Evolutionary conservation across 2,113 vertebrate genomes (phyloP).

Genomic region (Macrotus californicus): DNA sequence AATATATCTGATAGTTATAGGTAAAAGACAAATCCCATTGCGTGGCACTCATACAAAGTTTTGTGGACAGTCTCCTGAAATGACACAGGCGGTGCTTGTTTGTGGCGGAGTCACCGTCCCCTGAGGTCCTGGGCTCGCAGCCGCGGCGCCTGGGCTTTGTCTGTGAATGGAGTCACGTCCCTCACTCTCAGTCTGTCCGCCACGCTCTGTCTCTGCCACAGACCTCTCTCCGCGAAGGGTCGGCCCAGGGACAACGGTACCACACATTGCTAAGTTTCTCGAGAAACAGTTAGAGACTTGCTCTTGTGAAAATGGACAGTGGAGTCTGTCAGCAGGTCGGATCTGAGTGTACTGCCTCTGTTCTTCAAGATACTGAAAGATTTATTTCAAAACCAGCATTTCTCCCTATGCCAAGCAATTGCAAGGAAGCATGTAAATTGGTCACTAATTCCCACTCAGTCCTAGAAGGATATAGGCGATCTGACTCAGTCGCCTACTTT

Average conservation of each 20-base stretch:
- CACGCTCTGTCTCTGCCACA: neutral
- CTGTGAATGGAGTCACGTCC: conserved; percentile 51
- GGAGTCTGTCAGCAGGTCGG: conserved; percentile 66
- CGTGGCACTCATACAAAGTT: neutral
- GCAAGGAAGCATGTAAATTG: neutral
- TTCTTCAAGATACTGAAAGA: neutral
- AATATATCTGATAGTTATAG: neutral
- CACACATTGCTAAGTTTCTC: conserved; percentile 73
- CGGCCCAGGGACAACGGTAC: conserved; percentile 65
- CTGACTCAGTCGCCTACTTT: neutral
- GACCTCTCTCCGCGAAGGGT: neutral
- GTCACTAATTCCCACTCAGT: neutral
- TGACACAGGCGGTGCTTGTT: neutral
- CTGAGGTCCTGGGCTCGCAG: neutral
- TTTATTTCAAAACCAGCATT: neutral
- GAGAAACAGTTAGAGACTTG: conserved; percentile 72
- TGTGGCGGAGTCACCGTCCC: conserved; percentile 20
- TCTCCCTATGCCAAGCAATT: neutral
- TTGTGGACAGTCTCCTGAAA: neutral
- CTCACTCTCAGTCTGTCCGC: neutral
- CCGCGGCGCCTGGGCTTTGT: conserved; percentile 4
- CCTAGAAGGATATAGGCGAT: neutral
- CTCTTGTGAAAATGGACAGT: conserved; percentile 59
- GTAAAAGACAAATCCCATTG: neutral
- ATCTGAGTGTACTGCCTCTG: conserved; percentile 17